Evolutionary conservation across 1,140 invertebrate species (phyloP).

Genomic region (Macrobrachium nipponense): DNA sequence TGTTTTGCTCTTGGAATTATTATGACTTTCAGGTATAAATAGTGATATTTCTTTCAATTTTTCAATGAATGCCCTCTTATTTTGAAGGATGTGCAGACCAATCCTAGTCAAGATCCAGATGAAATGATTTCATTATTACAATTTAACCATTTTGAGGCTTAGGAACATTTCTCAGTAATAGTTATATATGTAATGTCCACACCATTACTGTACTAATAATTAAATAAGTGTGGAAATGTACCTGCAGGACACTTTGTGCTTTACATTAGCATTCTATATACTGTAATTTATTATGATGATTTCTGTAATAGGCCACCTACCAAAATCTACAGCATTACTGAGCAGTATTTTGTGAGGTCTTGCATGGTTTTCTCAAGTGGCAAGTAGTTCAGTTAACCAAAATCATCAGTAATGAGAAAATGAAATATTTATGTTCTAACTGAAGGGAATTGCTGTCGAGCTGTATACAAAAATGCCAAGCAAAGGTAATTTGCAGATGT

Average conservation of each 20-base stretch:
- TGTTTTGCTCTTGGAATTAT: constrained; percentile 56
- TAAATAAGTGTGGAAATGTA: constrained; percentile 42
- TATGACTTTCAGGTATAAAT: background rate
- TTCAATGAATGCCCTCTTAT: no score
- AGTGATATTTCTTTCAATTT: background rate
- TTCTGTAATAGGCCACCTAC: constrained; percentile 1
- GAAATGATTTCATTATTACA: background rate
- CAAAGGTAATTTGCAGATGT: no score
- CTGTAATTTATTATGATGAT: constrained; percentile 13
- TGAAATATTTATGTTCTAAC: no score
- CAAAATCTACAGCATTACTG: constrained; percentile 16
- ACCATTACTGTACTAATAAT: background rate
- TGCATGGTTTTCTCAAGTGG: background rate
- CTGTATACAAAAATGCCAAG: no score
- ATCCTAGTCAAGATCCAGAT: constrained; percentile 7
- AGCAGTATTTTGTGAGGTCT: background rate
- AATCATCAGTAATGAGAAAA: no score
- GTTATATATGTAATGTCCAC: constrained; percentile 12
- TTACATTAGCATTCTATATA: constrained; percentile 29
- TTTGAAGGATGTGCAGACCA: background rate
- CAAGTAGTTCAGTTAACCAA: background rate
- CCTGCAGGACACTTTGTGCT: constrained; percentile 39
- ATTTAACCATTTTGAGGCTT: background rate
- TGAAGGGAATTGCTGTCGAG: no score
- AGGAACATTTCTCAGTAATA: constrained; percentile 15